Conservation (phyloP, 2,113 vertebrate species). For the Dendrocopos noguchii region DNA sequence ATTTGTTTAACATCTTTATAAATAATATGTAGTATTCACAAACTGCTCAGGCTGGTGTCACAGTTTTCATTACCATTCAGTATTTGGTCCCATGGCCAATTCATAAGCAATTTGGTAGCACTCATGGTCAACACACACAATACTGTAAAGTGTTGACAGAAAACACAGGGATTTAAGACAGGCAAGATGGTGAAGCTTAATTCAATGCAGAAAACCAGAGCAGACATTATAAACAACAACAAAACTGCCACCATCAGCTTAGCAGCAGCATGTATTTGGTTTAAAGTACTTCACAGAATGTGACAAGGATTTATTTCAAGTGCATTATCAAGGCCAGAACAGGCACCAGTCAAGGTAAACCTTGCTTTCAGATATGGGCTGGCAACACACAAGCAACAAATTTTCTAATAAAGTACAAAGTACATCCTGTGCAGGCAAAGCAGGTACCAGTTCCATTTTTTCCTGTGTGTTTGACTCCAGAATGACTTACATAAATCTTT, state of each 20-base stretch:
- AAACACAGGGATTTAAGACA: neutral
- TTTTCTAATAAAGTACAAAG: neutral
- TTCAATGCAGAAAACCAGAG: neutral
- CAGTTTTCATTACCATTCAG: neutral
- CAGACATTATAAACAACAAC: neutral
- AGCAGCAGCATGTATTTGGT: neutral
- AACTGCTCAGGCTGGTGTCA: neutral
- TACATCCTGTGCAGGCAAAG: neutral
- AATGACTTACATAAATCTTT: neutral
- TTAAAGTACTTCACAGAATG: neutral
- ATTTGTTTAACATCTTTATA: conserved; percentile 19
- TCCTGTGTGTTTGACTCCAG: neutral
- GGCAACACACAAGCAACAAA: neutral
- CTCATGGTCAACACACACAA: neutral
- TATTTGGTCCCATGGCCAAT: neutral
- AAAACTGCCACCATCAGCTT: neutral
- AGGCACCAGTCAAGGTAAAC: neutral
- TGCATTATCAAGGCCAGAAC: neutral
- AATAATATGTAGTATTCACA: neutral
- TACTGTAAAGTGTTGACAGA: neutral
- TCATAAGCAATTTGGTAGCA: neutral
- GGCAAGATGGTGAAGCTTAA: neutral
- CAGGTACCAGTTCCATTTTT: neutral
- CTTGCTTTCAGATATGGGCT: neutral
- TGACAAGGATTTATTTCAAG: neutral